These are phyloP conservation scores for Brassicogethes aeneus DNA, from an alignment of 2,888 invertebrate species.

Conservation along the genomic window DNA sequence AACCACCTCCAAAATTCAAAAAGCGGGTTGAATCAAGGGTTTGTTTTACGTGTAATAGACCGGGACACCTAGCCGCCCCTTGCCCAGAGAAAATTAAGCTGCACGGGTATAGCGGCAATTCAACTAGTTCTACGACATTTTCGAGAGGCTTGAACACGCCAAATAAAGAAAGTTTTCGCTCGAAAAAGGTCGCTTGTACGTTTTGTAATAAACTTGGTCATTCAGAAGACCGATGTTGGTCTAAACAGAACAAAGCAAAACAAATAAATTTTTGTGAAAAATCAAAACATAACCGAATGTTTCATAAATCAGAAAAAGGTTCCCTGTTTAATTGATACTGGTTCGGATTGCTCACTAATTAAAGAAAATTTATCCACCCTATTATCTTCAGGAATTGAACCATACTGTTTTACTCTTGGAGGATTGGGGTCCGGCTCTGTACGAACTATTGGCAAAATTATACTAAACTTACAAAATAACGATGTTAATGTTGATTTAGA, in stretches of 20 bases:
- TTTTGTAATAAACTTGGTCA: constrained; percentile 3
- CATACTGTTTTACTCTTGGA: background rate
- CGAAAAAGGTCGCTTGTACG: background rate
- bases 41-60: background rate
- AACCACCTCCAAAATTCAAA: background rate
- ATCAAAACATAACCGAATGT: background rate
- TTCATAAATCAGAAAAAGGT: background rate
- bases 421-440: background rate
- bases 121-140: background rate
- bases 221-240: background rate
- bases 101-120: background rate
- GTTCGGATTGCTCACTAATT: too few relatives aligned
- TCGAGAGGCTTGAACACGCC: background rate
- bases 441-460: background rate
- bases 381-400: background rate
- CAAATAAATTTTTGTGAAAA: background rate
- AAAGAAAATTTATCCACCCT: too few relatives aligned
- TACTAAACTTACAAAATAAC: background rate
- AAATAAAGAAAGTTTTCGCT: background rate
- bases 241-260: background rate
- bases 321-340: background rate
- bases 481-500: background rate
- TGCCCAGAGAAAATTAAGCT: constrained; percentile 1
- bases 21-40: background rate
- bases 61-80: background rate